Conservation (phyloP, 2,113 vertebrate species). For the Amazona vittata region DNA sequence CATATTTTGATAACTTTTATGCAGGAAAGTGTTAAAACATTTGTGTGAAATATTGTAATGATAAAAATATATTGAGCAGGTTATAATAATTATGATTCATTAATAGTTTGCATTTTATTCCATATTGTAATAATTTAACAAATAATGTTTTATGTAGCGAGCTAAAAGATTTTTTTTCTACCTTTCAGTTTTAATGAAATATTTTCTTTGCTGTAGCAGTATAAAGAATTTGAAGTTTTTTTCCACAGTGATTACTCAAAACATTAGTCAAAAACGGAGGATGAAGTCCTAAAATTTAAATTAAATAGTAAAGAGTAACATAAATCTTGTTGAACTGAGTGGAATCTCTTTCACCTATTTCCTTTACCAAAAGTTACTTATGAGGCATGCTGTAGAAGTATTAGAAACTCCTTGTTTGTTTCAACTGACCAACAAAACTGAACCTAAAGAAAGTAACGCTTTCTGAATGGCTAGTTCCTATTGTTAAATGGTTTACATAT, state of each 20-base stretch:
- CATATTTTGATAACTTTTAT: background rate
- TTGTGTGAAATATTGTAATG: background rate
- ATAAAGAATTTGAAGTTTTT: background rate
- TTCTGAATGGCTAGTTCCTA: background rate
- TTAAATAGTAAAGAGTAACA: background rate
- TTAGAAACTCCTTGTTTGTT: background rate
- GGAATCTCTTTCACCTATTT: background rate
- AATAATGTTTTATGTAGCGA: background rate
- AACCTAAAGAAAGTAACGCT: background rate
- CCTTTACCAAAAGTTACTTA: background rate
- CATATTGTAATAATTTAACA: background rate
- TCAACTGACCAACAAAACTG: background rate
- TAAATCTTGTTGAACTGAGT: background rate
- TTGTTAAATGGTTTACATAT: background rate
- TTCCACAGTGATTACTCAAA: background rate
- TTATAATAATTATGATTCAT: constrained; percentile 36
- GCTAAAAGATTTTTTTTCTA: background rate
- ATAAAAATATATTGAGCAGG: background rate
- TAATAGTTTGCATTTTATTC: constrained; percentile 25
- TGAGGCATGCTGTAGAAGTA: background rate
- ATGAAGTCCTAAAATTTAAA: background rate
- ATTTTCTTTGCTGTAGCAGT: background rate
- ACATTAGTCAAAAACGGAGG: background rate
- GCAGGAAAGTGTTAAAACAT: constrained; percentile 24
- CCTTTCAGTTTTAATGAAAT: background rate